phyloP scores from a whole-genome alignment of 1,140 invertebrate species.

The Saccostrea glomerata region DNA sequence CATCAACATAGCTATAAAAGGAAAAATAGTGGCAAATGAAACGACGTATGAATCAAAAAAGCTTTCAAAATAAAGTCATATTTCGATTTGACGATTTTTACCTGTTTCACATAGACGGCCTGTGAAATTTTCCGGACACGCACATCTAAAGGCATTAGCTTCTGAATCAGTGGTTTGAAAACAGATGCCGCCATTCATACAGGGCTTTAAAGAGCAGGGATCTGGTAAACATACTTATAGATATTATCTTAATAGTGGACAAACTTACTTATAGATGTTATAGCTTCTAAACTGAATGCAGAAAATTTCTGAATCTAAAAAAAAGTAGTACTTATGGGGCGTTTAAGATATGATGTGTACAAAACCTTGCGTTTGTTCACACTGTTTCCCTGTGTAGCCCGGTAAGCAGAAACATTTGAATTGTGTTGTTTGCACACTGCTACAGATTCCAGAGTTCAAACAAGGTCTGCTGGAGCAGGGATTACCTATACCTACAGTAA shows the following conservation, averaged over 20 bases:
- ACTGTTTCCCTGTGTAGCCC: neutral
- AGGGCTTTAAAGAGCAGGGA: neutral
- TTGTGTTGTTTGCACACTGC: neutral
- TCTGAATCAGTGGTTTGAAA: neutral
- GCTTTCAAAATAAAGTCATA: too few species aligned
- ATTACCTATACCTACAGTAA: neutral
- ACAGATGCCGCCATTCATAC: neutral
- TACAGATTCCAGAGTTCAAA: neutral
- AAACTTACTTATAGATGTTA: neutral
- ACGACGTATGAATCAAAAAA: too few species aligned
- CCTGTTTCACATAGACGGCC: neutral
- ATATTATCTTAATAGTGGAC: too few species aligned
- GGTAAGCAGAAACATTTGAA: constrained; percentile 10
- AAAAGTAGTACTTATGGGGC: neutral
- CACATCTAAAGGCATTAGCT: neutral
- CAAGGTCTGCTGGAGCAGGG: constrained; percentile 12
- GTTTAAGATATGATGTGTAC: neutral
- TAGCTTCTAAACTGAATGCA: neutral
- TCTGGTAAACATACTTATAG: neutral
- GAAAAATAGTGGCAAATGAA: too few species aligned
- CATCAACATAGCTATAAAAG: too few species aligned
- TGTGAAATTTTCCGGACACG: neutral
- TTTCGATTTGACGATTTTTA: neutral
- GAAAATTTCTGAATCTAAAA: neutral
- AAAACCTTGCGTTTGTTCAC: neutral